Evolutionary conservation across 2,888 invertebrate species (phyloP), one percentile per base, ranked within the genome.

Genomic region (Bellardia pandia): DNA sequence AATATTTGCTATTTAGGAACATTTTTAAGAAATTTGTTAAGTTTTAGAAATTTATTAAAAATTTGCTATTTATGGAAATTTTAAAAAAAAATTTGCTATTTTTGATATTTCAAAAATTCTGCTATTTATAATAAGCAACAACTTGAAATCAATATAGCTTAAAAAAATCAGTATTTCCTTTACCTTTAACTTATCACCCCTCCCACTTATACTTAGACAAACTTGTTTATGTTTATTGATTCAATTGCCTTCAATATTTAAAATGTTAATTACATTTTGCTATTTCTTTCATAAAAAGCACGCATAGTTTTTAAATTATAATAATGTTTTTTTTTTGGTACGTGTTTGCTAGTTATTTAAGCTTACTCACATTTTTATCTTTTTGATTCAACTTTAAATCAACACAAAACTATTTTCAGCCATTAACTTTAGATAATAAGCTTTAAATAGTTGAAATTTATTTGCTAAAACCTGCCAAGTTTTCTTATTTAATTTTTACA

Each of bases 371-470:
- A 51, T 56, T 23, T 23, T 5, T 56, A 11, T 45, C 45, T 16
- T 8, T 56, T 23, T 56, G 33, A 60, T 60, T 60, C 4, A 2
- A 33, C 6, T 60, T 60, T 60, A 4, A 6, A n/a, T 30, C 56
- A 58, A 72, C 58, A 42, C 23, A 30, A 7, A 23, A 45, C 40
- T 30, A 33, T 33, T 62, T 48, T 9, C 74, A 62, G 33, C 16
- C 37, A 75, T 75, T 60, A 60, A 30, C 13, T 66, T 78, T 45
- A 23, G n/a, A 66, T 66, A 56, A 77, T 66, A n/a, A 77, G 42
- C 37, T 64, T 51, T 51, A 13, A 77, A 30, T 11, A 16, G n/a
- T 75, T 75, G 13, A 13, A 62, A 75, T 62, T 69, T 42, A 14
- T 3, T 33, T 23, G 23, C 23, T 30, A 60, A 33, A 60, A 11